Conservation (phyloP, 2,888 invertebrate species). For the Invenusta paracnida region DNA sequence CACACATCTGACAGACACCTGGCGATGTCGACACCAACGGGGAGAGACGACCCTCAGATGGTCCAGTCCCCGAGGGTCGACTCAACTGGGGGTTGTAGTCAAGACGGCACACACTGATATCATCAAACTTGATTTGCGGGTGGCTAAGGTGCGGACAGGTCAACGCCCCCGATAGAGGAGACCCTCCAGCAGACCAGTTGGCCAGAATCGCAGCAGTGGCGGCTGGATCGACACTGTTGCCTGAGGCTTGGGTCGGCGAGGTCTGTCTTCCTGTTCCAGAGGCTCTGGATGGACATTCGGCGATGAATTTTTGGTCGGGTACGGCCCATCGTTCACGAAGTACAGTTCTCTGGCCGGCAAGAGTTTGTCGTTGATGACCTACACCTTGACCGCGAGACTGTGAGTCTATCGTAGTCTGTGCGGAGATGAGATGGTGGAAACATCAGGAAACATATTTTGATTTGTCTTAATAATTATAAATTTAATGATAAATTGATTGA, state of each 20-base stretch:
- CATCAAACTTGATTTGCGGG: slow-evolving; percentile 4
- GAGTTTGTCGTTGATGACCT: neutral
- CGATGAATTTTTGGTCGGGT: neutral
- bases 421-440: too few relatives aligned
- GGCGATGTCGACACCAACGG: neutral
- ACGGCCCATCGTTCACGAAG: neutral
- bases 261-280: neutral
- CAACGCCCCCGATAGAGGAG: neutral
- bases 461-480: too few relatives aligned
- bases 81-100: neutral
- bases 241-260: neutral
- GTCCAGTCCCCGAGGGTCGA: neutral
- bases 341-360: neutral
- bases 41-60: neutral
- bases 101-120: neutral
- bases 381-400: neutral
- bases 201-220: neutral
- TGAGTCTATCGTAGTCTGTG: too few relatives aligned
- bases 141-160: neutral
- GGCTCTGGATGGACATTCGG: neutral
- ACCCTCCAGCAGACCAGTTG: neutral
- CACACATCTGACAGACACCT: slow-evolving; percentile 20
- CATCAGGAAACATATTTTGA: too few relatives aligned
- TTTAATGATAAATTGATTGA: too few relatives aligned
- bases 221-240: neutral